phyloP scores from a whole-genome alignment of 2,888 invertebrate species.

The Amphipoea lucens region DNA sequence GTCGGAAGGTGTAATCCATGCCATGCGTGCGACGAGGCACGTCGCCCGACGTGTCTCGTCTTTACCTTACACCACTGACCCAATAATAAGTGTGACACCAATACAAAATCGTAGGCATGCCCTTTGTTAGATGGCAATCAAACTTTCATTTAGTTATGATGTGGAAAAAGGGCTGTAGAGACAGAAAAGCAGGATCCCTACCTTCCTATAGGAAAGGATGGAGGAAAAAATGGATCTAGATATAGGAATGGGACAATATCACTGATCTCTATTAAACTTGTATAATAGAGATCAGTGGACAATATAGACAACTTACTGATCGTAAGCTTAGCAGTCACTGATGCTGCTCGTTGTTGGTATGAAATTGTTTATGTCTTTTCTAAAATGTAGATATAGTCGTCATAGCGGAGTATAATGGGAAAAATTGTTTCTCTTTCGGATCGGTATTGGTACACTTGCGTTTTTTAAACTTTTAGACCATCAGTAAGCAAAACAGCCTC shows the following conservation, averaged over 20 bases:
- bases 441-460: no score
- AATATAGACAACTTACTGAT: background rate
- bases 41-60: constrained; percentile 2
- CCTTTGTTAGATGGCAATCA: constrained; percentile 14
- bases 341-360: background rate
- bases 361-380: no score
- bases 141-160: background rate
- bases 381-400: background rate
- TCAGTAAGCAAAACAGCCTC: background rate
- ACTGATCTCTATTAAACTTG: no score
- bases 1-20: constrained; percentile 30
- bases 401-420: background rate
- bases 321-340: background rate
- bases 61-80: constrained; percentile 50
- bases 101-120: constrained; percentile 13
- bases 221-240: background rate
- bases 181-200: background rate
- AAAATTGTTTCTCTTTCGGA: background rate
- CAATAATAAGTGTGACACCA: constrained; percentile 41
- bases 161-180: background rate
- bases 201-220: background rate
- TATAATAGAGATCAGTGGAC: background rate
- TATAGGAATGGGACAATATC: background rate
- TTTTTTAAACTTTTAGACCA: background rate
- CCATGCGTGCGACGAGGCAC: constrained; percentile 42